These are phyloP conservation scores for Dorcus hopei DNA, from an alignment of 2,888 invertebrate genomes.

Conservation along the genomic window DNA sequence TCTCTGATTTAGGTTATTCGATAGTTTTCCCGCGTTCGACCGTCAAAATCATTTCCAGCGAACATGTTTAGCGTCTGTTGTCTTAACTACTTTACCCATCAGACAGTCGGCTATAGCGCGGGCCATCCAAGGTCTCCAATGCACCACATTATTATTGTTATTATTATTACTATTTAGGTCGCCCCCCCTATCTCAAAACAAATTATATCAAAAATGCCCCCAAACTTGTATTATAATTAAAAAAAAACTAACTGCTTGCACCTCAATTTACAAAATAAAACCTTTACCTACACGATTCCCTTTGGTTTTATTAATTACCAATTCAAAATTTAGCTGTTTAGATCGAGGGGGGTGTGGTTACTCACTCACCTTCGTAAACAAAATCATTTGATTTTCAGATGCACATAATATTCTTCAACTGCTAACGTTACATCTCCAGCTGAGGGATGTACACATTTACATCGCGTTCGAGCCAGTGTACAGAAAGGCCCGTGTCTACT, in stretches of 20 bases:
- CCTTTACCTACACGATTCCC: slow-evolving; percentile 3
- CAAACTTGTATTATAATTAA: too few relatives aligned
- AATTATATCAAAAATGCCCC: too few relatives aligned
- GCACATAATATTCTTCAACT: slow-evolving; percentile 5
- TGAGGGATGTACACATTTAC: slow-evolving; percentile 41
- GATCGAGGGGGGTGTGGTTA: slow-evolving; percentile 31
- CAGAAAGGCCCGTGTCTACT: slow-evolving; percentile 38
- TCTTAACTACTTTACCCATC: slow-evolving; percentile 34
- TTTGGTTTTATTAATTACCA: slow-evolving; percentile 9
- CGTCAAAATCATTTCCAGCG: slow-evolving; percentile 44
- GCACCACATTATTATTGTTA: slow-evolving; percentile 14
- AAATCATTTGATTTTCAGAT: slow-evolving; percentile 7
- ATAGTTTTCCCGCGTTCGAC: slow-evolving; percentile 53
- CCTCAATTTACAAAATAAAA: too few relatives aligned
- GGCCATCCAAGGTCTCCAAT: slow-evolving; percentile 35
- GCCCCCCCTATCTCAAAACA: not conserved
- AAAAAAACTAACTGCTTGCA: too few relatives aligned
- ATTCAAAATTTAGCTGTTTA: not conserved
- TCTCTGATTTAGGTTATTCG: slow-evolving; percentile 48
- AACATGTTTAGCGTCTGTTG: slow-evolving; percentile 44
- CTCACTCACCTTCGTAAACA: not conserved
- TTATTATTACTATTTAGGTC: not conserved
- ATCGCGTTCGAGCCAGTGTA: slow-evolving; percentile 44
- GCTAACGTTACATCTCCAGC: slow-evolving; percentile 10
- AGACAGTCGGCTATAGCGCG: slow-evolving; percentile 30